Conservation (phyloP, 2,888 invertebrate genomes). For the Napeogenes inachia region DNA sequence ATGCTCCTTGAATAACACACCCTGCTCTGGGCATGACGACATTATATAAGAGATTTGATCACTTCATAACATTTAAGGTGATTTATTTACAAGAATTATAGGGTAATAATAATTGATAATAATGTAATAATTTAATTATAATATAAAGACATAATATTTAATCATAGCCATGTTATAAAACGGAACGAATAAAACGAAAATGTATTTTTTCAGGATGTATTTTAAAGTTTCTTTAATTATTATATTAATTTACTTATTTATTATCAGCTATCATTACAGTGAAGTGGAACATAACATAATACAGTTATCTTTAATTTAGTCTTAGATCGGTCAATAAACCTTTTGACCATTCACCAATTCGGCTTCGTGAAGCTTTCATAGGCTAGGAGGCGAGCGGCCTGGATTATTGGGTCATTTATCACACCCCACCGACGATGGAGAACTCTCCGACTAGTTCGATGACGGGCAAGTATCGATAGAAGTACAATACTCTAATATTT, state of each 20-base stretch:
- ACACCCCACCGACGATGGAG: slow-evolving; percentile 50
- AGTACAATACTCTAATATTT: background rate
- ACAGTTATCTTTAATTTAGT: slow-evolving; percentile 36
- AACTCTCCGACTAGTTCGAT: slow-evolving; percentile 22
- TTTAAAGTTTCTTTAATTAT: background rate
- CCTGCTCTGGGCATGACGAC: background rate
- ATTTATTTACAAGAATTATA: too few relatives aligned
- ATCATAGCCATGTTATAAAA: too few relatives aligned
- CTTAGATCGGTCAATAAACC: slow-evolving; percentile 68
- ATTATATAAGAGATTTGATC: slow-evolving; percentile 17
- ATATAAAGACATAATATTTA: too few relatives aligned
- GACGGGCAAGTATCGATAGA: slow-evolving; percentile 35
- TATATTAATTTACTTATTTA: background rate
- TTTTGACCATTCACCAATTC: slow-evolving; percentile 76
- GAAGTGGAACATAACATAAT: background rate
- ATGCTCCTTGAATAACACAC: slow-evolving; percentile 45
- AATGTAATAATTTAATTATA: too few relatives aligned
- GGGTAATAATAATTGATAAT: too few relatives aligned
- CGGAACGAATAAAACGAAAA: too few relatives aligned
- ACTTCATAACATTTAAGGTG: slow-evolving; percentile 13
- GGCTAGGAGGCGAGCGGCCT: slow-evolving; percentile 55
- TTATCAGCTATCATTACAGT: too few relatives aligned
- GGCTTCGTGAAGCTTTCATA: slow-evolving; percentile 74
- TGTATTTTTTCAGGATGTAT: too few relatives aligned
- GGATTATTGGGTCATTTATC: slow-evolving; percentile 77